Conservation (phyloP, 2,888 invertebrate genomes). For the Cylindroiulus punctatus region DNA sequence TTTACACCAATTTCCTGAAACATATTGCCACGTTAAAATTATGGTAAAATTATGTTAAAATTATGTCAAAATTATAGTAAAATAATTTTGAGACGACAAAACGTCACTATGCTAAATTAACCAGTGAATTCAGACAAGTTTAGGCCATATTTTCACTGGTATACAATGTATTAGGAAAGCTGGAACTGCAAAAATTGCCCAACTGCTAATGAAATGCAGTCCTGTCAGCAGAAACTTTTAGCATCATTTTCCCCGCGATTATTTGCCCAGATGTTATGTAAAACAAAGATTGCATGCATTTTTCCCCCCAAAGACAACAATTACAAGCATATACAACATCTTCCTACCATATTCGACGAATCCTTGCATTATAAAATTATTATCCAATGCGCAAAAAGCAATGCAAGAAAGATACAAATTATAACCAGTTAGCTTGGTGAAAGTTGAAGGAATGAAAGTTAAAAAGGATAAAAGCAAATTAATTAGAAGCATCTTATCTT, state of each 20-base stretch:
- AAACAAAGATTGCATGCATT: not conserved
- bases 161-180: no score
- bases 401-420: conserved; percentile 26
- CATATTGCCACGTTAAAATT: no score
- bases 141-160: no score
- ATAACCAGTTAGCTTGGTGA: not conserved
- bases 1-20: conserved; percentile 3
- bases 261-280: not conserved
- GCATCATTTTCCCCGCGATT: not conserved
- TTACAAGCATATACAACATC: not conserved
- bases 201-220: no score
- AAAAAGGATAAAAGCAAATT: not conserved
- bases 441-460: no score
- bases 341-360: not conserved
- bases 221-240: no score
- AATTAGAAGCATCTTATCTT: not conserved
- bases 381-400: not conserved
- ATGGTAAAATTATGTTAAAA: no score
- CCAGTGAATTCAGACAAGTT: no score
- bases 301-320: not conserved
- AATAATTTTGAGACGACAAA: not conserved
- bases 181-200: no score
- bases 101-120: no score
- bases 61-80: not conserved
- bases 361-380: conserved; percentile 6